Base-by-base conservation (phyloP, 2,113 vertebrate species). In the Psilopsiagon aurifrons region DNA sequence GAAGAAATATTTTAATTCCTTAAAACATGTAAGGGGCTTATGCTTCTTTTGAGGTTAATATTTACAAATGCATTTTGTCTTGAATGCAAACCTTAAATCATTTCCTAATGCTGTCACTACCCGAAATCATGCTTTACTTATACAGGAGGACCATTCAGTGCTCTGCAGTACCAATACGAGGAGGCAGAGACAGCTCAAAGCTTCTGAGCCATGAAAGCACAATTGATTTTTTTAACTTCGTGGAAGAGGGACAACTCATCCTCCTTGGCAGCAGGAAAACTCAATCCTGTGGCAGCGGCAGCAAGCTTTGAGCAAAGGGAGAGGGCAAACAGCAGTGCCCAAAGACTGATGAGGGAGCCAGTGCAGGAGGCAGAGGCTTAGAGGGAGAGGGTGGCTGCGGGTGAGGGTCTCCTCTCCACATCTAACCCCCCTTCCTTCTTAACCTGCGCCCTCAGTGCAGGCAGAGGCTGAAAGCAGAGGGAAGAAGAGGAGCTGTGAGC, bases 141-240 rank as follows among this genome's bases (percentile, higher is more conserved):
- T 86, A 29, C 86, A 88, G 94, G 91, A 90, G 88, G 85, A 73
- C 90, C 63, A 24, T 43, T 93, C 3, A 0, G 24, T 27, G 47
- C 94, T 90, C 90, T 47, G 92, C 54, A 83, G 74, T 10, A 63
- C 55, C 28, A 17, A n/a, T 5, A 41, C 0, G 9, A 85, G 75
- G 22, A 90, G 67, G 88, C 90, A 93, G 43, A 93, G 74, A 68
- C 27, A 37, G 82, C 90, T 93, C 95, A 55, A 47, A 95, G 92
- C 87, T 89, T 46, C 92, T 87, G 87, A 95, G 85, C 87, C 84
- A 87, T 31, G 69, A 93, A 96, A 70, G 94, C 74, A 94, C 88
- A 95, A 85, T 68, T 91, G 82, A 51, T 4, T 90, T 87, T 78
- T 70, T 92, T 77, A 87, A 63, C 63, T 89, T 43, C 18, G 78